A percentile compares a stretch with the other conserved stretches of the same genome.
Evolutionary conservation across 2,797 vertebrate species (phyloP).

Genomic region (Eulemur rubriventer): DNA sequence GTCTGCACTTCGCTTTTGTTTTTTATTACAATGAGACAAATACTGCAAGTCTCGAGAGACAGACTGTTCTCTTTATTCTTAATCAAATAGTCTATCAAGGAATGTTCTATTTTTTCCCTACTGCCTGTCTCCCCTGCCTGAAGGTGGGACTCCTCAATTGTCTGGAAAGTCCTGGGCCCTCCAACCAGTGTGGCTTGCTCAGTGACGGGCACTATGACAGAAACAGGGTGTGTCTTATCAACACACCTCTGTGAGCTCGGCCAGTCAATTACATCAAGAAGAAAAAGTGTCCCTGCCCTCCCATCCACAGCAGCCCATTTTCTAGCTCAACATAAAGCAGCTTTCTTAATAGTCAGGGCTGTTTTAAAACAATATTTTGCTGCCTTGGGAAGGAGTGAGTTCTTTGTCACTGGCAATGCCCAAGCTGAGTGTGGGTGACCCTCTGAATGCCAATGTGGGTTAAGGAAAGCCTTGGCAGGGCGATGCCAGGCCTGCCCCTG

Average conservation of each 20-base stretch:
- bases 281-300: no score
- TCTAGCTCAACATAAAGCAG: background rate
- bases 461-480: background rate
- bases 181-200: background rate
- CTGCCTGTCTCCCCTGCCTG: background rate
- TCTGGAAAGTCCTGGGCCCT: background rate
- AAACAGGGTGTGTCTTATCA: background rate
- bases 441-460: background rate
- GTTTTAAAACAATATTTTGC: background rate
- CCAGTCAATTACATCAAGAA: background rate
- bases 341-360: background rate
- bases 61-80: background rate
- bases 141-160: background rate
- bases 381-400: background rate
- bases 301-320: background rate
- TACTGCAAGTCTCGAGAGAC: background rate
- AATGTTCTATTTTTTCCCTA: background rate
- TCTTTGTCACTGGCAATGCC: background rate
- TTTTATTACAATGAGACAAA: background rate
- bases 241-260: background rate
- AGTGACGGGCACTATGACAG: background rate
- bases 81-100: background rate
- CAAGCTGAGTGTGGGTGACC: background rate
- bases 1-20: background rate
- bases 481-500: background rate